Evolutionary conservation across 2,888 invertebrate species (phyloP).

Genomic region (Cartodere bifasciata): DNA sequence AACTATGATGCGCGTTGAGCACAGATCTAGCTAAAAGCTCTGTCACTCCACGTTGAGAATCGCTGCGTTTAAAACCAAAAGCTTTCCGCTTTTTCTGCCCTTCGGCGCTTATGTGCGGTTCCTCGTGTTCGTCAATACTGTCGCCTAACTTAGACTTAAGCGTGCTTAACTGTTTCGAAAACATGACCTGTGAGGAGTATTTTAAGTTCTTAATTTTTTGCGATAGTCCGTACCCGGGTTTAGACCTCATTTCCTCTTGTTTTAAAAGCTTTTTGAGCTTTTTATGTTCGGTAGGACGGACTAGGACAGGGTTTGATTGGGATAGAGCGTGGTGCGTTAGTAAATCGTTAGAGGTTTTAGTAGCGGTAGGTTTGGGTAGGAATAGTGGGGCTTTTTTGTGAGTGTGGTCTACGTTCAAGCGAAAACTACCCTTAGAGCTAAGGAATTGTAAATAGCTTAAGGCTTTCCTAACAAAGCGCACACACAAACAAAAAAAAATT

Average conservation of each 20-base stretch:
- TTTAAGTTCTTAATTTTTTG: conserved; percentile 52
- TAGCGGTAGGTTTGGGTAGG: conserved; percentile 1
- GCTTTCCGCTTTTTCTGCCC: conserved; percentile 37
- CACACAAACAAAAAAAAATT: conserved; percentile 17
- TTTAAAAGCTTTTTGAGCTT: conserved; percentile 34
- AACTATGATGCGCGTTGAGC: conserved; percentile 44
- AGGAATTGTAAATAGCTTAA: conserved; percentile 34
- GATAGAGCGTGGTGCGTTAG: conserved; percentile 10
- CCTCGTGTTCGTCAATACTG: conserved; percentile 35
- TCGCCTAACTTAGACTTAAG: conserved; percentile 44
- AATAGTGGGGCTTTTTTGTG: conserved; percentile 12
- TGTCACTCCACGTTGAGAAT: conserved; percentile 47
- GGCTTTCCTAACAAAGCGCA: conserved; percentile 26
- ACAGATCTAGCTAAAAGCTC: conserved; percentile 53
- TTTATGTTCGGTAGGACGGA: conserved; percentile 14
- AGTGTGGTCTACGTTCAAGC: conserved; percentile 23
- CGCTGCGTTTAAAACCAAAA: conserved; percentile 37
- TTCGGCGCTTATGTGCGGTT: too few species aligned
- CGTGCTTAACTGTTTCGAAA: conserved; percentile 49
- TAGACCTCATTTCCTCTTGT: conserved; percentile 48
- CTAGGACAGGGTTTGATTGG: conserved; percentile 19
- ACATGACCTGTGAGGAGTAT: conserved; percentile 44
- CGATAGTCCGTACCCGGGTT: conserved; percentile 37
- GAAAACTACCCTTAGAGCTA: conserved; percentile 31
- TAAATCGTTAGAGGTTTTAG: background rate